Evolutionary conservation across 2,888 invertebrate species (phyloP), one percentile per base, ranked within the genome.

Genomic region (Sepioteuthis lessoniana): DNA sequence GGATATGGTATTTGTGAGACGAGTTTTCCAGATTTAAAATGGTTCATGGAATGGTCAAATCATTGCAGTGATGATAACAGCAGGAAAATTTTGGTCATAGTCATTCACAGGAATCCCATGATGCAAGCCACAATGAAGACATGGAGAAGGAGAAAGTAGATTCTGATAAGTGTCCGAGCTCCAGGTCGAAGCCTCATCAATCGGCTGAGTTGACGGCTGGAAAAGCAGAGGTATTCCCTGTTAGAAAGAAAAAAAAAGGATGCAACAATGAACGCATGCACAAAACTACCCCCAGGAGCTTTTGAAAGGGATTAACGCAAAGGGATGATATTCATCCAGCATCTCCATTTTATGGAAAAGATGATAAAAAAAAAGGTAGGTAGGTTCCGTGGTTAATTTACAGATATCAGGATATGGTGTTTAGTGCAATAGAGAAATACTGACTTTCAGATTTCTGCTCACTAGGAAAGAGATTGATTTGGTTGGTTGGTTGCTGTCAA

Each of bases 181-280:
- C 96, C 95, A 16, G 96, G 96, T 38, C 95, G 94, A 93, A 95
- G 93, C 91, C 95, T 93, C 96, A 96, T 95, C 92, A 95, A 92
- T 25, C 95, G 95, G 50, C 94, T 95, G 76, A 96, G 91, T 94
- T 95, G 95, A 93, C 96, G 95, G 95, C 96, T 95, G 95, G 95
- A 96, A 95, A 96, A 95, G 95, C 95, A 96, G 95, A 95, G 95
- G 95, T 95, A 96, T 94, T 95, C 96, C 95, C 96, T 96, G 95
- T 90, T 95, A 95, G 94, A 94, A 94, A 94, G 94, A 94, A 60
- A 93, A 94, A 93, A 90, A 10, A 94, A 38, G 35, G 42, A 55
- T 90, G 37, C 60, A 38, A 94, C 28, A 91, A 21, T 46, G 28
- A 46, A 91, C 21, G 91, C 91, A 91, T 91, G 91, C 91, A 91